Conservation (phyloP, 2,888 invertebrate species). For the Mesorhabditis sp. region DNA sequence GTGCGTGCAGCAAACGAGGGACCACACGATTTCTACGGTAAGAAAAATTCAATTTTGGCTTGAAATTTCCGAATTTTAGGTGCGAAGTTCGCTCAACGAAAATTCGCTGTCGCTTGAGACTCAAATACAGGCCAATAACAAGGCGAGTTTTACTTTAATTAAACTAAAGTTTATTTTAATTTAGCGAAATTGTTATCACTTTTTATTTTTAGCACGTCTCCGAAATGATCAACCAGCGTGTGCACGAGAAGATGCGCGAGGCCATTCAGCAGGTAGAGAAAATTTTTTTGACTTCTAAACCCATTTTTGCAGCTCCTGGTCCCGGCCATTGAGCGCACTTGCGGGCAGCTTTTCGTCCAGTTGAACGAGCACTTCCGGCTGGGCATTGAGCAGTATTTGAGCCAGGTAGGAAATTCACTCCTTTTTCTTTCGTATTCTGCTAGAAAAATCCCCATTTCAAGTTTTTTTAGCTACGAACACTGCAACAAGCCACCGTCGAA, state of each 20-base stretch:
- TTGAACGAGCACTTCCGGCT: slow-evolving; percentile 80
- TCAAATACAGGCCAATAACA: slow-evolving; percentile 17
- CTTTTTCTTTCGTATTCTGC: background rate
- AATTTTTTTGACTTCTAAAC: background rate
- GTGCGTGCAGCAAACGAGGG: slow-evolving; percentile 17
- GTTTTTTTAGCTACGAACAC: slow-evolving; percentile 14
- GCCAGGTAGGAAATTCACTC: slow-evolving; percentile 9
- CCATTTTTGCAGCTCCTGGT: slow-evolving; percentile 21
- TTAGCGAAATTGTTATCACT: no score
- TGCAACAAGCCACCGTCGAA: slow-evolving; percentile 56
- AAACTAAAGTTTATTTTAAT: background rate
- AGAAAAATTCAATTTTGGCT: background rate
- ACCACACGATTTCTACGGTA: slow-evolving; percentile 20
- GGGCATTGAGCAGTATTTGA: slow-evolving; percentile 69
- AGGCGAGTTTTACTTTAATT: slow-evolving; percentile 10
- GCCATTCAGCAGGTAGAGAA: slow-evolving; percentile 6
- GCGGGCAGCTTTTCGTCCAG: slow-evolving; percentile 74
- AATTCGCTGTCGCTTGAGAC: slow-evolving; percentile 17
- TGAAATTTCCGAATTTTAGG: background rate
- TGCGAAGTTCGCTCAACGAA: slow-evolving; percentile 19
- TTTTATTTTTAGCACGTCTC: background rate
- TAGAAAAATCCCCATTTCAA: slow-evolving; percentile 3
- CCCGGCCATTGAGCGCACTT: slow-evolving; percentile 43
- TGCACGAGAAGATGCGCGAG: background rate
- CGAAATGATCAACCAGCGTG: slow-evolving; percentile 1